Base-by-base conservation (phyloP, 2,888 invertebrate species). In the Muscina levida region DNA sequence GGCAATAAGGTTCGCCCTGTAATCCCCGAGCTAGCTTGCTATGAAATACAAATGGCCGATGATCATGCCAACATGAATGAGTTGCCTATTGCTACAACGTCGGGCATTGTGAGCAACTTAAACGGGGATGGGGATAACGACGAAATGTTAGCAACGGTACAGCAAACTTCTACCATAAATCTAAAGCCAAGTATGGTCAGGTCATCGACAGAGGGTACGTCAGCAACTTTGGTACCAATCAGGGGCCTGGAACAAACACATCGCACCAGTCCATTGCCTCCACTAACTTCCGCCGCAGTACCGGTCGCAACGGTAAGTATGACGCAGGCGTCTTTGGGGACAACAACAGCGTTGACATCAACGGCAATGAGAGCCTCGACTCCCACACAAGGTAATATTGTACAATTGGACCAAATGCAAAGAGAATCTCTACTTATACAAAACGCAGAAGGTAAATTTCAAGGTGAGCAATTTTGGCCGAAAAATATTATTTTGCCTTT, bases 1-100 rank as follows among this genome's bases (percentile, higher is more conserved):
- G 96, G 95, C 73, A 93, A 95, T 86, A 96, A 96, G 93, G 95
- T 95, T 3, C 84, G 87, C 10, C 87, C 94, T 10, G 93, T 94
- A 82, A 93, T 94, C 90, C 94, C 94, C 75, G 93, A 94, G 86
- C 88, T 94, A 76, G 94, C 94, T 59, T 93, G 92, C 83, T 89
- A 94, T 80, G 93, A 93, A 86, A 87, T 93, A 70, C 89, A 91
- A 65, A 84, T 92, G 77, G 86, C 85, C 6, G 87, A 87, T 73
- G 86, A 87, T 68, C 84, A 74, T 67, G 84, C 85, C 53, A 83
- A 85, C 70, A 70, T 83, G 1, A 82, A 77, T 22, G 85, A 86
- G 26, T 26, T 84, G n/a, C 85, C 84, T 3, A 83, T 85, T 19
- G 72, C 81, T 24, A 82, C 79, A 13, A 76, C 83, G 39, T 77